A percentile compares a stretch with the other conserved stretches of the same genome.
Evolutionary conservation across 1,140 invertebrate species (phyloP).

Genomic region (Drosophila prosaltans): DNA sequence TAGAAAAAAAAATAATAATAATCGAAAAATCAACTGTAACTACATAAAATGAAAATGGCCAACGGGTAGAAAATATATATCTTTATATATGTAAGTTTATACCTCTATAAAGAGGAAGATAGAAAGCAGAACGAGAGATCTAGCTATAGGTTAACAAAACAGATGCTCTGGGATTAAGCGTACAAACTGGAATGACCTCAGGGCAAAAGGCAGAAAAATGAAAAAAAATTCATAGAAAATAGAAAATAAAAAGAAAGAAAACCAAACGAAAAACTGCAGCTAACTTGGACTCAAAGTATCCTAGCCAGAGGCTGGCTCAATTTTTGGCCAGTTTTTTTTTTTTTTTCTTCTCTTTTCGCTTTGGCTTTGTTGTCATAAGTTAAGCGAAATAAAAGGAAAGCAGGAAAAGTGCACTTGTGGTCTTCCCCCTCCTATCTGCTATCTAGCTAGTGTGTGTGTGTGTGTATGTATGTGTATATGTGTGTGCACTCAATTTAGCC

Average conservation of each 20-base stretch:
- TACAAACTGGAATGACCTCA: conserved; percentile 18
- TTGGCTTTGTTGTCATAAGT: conserved; percentile 41
- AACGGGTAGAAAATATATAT: background rate
- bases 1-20: background rate
- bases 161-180: conserved; percentile 16
- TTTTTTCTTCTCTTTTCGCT: conserved; percentile 8
- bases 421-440: background rate
- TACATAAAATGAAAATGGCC: conserved; percentile 2
- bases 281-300: conserved; percentile 15
- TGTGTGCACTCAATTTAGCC: conserved; percentile 69
- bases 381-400: conserved; percentile 25
- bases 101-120: background rate
- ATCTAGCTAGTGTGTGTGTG: background rate
- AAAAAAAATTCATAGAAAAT: background rate
- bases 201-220: conserved; percentile 2
- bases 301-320: conserved; percentile 15
- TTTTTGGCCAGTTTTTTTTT: conserved; percentile 3
- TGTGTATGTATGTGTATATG: conserved; percentile 6
- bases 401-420: conserved; percentile 62
- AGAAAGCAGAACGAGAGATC: background rate
- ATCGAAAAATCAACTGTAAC: conserved; percentile 8
- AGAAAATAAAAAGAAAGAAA: background rate
- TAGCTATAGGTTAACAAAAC: conserved; percentile 19
- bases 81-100: background rate
- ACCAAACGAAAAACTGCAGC: conserved; percentile 11